Evolutionary conservation across 2,797 vertebrate species (phyloP), one percentile per base, ranked within the genome.

Genomic region (Lepidocolaptes lacrymiger): DNA sequence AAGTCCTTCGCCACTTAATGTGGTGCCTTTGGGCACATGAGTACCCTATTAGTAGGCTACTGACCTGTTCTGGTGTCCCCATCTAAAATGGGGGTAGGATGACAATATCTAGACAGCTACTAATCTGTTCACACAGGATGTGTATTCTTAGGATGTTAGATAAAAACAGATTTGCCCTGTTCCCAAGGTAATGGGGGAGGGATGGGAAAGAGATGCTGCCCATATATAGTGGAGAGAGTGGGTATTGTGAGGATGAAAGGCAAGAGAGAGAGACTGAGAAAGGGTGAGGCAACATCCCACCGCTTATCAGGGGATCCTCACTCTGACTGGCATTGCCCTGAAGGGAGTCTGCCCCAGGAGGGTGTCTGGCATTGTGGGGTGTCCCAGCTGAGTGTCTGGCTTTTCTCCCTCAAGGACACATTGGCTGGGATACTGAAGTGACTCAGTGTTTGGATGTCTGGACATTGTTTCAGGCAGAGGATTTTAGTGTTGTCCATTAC

Each of bases 361-460:
- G 36, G 34, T 4, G 18, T 67, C 84, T 91, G 86, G 81, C 44
- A 37, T 12, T 74, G 23, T 0, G 0, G 43, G 36, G 59, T 91
- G 61, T 58, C 82, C 75, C 55, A 78, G 30, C 19, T 61, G 64
- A 74, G n/a, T 8, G 21, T 73, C 77, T 91, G 84, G 37, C n/a
- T 90, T 61, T 71, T 75, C 54, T 71, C 20, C 36, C 59, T 67
- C 52, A 4, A 49, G 87, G 68, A 71, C 36, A 49, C 3, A 0
- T 4, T 82, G 87, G 62, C 58, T 76, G 61, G 54, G 61, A 48
- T 80, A 2, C 54, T 61, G 49, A 28, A 43, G 62, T 96, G 92
- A 91, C 75, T 77, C 49, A 52, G 54, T 82, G 48, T 82, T 92
- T 93, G 63, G 61, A 59, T 91, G 67, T 87, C 86, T 89, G 81